Evolutionary conservation across 1,140 invertebrate species (phyloP), one percentile per base, ranked within the genome.

Genomic region (Macrobrachium nipponense): DNA sequence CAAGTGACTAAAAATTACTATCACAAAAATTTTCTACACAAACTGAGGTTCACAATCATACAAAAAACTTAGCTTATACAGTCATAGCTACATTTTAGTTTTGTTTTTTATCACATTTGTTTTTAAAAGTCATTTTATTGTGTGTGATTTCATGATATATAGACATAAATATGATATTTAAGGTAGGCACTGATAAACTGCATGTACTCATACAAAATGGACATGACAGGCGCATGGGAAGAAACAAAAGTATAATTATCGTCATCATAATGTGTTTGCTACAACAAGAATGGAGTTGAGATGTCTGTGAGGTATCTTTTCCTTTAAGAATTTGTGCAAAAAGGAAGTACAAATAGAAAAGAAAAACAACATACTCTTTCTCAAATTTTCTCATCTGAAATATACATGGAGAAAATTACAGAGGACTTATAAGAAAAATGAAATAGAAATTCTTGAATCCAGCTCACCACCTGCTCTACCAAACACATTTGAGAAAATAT

Each of bases 1-100:
- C 61, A 82, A 82, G 80, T 82, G 80, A 82, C 80, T 82, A 82
- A 82, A 82, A 82, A 82, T 20, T 82, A 82, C 80, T 82, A 82
- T 82, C 80, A 82, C 80, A 82, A 82, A 82, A 75, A 51, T 82
- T 82, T 43, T 60, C 61, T 75, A 58, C 70, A 82, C 36, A 61
- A 82, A 75, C 80, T 75, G 70, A 75, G 80, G 68, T 82, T 82
- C 80, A 82, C 80, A 75, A 82, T 73, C 44, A 79, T 73, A 82
- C 66, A 82, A 82, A 82, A 36, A 82, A 59, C 70, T 82, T 73
- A 73, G 70, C 70, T 82, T 82, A 82, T 60, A 82, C 80, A 82
- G 61, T 75, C 80, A 82, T 75, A 73, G 80, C 70, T n/a, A 82
- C 70, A 82, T 73, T 70, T 82, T 81, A 66, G 80, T 12, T 81